Evolutionary conservation across 2,888 invertebrate species (phyloP), one percentile per base, ranked within the genome.

Genomic region (Helobdella robusta): DNA sequence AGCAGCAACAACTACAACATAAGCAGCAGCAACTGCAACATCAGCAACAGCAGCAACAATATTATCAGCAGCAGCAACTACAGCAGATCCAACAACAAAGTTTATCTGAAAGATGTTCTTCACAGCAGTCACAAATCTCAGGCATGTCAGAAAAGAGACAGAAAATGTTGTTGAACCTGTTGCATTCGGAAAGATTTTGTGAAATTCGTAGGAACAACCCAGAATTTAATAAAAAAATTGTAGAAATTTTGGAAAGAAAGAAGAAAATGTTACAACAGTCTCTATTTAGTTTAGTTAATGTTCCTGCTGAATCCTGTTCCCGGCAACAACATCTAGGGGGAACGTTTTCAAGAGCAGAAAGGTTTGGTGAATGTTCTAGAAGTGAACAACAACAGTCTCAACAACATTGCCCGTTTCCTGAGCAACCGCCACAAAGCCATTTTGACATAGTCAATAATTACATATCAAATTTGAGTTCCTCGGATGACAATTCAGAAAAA

Each of bases 121-220:
- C 23, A 3, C 15, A 6, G 1, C 23, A 30, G 18, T 20, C 5
- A 6, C 35, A n/a, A 15, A 32, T n/a, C 20, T 48, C 20, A 23
- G 30, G 50, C 50, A 44, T 62, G 20, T 34, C 62, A 32, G 62
- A 62, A 25, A 50, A 25, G 34, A n/a, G 62, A n/a, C 15, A 32
- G 25, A 44, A 46, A 25, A 23, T 62, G 28, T 30, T 62, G 50
- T 25, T 62, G 48, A 20, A 34, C 3, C 48, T 62, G 11, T 34
- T 62, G 23, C 62, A 62, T 23, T 62, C 62, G 18, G 48, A 62
- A 35, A 46, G 46, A 30, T 62, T 62, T 25, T 62, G 62, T 46
- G 30, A 62, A 34, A 8, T 62, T 11, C 28, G 62, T 32, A 25
- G 62, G 20, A n/a, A 62, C 36, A 62, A 62, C 32, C 62, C 62